Evolutionary conservation across 2,888 invertebrate genomes (phyloP), one percentile per base, ranked within the genome.

Genomic region (Latrodectus hesperus): DNA sequence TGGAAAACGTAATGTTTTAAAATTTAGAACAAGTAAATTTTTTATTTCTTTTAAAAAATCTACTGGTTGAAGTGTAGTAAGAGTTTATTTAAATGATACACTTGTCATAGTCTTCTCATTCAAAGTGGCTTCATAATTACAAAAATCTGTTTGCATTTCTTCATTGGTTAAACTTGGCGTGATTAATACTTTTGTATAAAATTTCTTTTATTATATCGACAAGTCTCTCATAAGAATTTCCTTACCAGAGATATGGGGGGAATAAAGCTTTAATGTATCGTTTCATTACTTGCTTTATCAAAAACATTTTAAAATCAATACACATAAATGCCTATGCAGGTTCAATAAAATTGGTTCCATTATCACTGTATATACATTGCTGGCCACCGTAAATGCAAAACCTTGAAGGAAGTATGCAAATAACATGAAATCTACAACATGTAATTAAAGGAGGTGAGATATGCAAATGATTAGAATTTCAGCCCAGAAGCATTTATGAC

Each of bases 91-190:
- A 22, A 38, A 22, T 26, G 12, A 71, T 1, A 73, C 17, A 53
- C n/a, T 22, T 17, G 73, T 73, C 11, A 73, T 22, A 73, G 53
- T 17, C 17, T 22, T 73, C 6, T 73, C 73, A 53, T 53, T 73
- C 22, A 55, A 53, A 52, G 52, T 73, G 17, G 73, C 73, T 9
- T 73, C 53, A 73, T 55, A 73, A 12, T 73, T 9, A 11, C 73
- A 17, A 10, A 73, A 73, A 53, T 12, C 17, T 9, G 53, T 73
- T 16, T 9, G 10, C 52, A 53, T 73, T 52, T 53, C 73, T 22
- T 53, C 73, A 22, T 73, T 16, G n/a, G 5, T 73, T n/a, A 73
- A 52, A 73, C 72, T n/a, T 16, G 12, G 73, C 73, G 10, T 52
- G 2, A 17, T 22, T 55, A 0, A 53, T n/a, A 17, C 5, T 55